phyloP scores from a whole-genome alignment of 2,797 vertebrate species.

The Mergus octosetaceus region DNA sequence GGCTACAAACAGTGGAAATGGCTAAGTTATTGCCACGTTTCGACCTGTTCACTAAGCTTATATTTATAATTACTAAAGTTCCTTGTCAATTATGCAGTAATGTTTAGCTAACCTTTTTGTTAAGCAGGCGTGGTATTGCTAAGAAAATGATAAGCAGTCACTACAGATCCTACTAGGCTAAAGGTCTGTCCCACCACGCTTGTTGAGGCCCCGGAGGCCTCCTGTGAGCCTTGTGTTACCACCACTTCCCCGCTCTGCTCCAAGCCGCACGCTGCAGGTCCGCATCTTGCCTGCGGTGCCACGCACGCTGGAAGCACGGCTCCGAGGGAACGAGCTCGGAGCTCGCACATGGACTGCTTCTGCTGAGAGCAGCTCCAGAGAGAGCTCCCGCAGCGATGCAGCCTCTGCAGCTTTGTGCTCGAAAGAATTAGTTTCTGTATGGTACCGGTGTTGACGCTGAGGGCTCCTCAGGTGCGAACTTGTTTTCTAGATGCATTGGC shows the following conservation, averaged over 20 bases:
- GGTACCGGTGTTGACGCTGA: background rate
- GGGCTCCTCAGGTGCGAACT: background rate
- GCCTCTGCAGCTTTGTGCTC: background rate
- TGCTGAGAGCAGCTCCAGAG: background rate
- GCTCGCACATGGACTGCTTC: background rate
- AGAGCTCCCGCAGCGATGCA: background rate
- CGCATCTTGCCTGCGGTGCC: background rate
- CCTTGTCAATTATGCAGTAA: background rate
- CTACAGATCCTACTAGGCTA: background rate
- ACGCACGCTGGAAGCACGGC: background rate
- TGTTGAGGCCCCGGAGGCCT: background rate
- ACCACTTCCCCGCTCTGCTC: background rate
- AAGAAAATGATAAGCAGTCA: background rate
- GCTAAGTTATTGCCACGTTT: background rate
- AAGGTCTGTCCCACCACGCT: background rate
- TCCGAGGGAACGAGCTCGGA: background rate
- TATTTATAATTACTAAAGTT: background rate
- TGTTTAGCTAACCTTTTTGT: background rate
- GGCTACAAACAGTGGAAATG: background rate
- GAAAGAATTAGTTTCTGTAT: background rate
- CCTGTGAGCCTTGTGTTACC: background rate
- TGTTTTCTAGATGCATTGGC: background rate
- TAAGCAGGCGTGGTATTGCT: accelerated
- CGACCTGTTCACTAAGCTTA: background rate
- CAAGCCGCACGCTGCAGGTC: background rate